Base-by-base conservation (phyloP, 1,140 invertebrate genomes). In the Branchinecta lindahli region DNA sequence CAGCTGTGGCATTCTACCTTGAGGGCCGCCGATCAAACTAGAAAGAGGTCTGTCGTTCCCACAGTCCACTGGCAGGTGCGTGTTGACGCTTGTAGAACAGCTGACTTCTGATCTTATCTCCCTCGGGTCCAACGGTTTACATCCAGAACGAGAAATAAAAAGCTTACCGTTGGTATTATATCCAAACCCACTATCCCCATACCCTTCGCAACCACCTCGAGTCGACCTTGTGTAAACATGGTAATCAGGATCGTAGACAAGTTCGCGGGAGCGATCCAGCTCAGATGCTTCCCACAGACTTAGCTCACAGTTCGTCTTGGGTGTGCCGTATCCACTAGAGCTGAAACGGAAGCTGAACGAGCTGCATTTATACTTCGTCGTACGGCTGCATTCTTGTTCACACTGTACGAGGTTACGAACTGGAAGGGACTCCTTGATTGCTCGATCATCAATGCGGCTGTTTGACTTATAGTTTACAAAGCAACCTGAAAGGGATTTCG, bases 331-430 rank as follows among this genome's bases (percentile, higher is more conserved):
- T 33, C 67, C 70, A 2, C 70, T 68, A 7, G 66, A 21, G 9
- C 44, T 33, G 33, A 69, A 88, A 85, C 86, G 85, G 74, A 84
- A 91, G 72, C 87, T 87, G 73, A 90, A 89, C 46, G 87, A 86
- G 69, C 87, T 81, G 73, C 89, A 91, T 15, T 86, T 86, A 78
- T 90, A 91, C 46, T 83, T 82, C 1, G 73, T 73, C 10, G 77
- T 72, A 21, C 72, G 67, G 8, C 71, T 69, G 6, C 85, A 83
- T 7, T 86, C 87, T 72, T 86, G 88, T 46, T 87, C 83, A 1
- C 88, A 85, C 67, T 88, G 83, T 83, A 87, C 88, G 76, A 90
- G 90, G 77, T 88, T 90, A 77, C 90, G 88, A 88, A 77, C 66
- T 80, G 81, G 61, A 71, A 73, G 74, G n/a, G 65, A 74, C 45